Conservation (phyloP, 2,113 vertebrate genomes). For the Alces alces region DNA sequence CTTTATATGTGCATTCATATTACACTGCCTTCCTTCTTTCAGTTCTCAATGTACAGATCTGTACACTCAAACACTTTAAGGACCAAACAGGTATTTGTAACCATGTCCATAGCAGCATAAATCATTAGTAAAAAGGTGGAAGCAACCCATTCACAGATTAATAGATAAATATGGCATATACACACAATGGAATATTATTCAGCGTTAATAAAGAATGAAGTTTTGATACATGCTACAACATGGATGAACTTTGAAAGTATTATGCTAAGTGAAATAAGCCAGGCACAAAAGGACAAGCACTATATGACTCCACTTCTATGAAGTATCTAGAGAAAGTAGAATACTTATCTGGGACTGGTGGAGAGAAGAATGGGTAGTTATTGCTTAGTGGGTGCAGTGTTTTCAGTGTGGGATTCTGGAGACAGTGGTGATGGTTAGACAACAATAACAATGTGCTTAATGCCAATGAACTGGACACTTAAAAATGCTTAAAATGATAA, state of each 20-base stretch:
- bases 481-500: background rate
- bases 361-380: background rate
- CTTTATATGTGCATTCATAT: background rate
- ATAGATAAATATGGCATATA: background rate
- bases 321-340: background rate
- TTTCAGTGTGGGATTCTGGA: background rate
- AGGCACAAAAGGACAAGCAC: background rate
- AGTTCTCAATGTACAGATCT: background rate
- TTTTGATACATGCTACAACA: conserved; percentile 1
- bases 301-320: background rate
- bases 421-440: background rate
- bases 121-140: background rate
- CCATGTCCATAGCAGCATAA: background rate
- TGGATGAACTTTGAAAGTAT: background rate
- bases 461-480: background rate
- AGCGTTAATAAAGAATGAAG: background rate
- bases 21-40: background rate
- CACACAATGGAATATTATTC: background rate
- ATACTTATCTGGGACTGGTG: background rate
- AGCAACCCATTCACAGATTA: background rate
- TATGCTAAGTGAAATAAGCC: background rate
- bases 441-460: background rate
- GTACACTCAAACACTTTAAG: background rate
- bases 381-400: background rate
- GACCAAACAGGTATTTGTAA: background rate